These are phyloP conservation scores for Champsocephalus gunnari DNA, from an alignment of 2,797 vertebrate genomes.

Conservation along the genomic window DNA sequence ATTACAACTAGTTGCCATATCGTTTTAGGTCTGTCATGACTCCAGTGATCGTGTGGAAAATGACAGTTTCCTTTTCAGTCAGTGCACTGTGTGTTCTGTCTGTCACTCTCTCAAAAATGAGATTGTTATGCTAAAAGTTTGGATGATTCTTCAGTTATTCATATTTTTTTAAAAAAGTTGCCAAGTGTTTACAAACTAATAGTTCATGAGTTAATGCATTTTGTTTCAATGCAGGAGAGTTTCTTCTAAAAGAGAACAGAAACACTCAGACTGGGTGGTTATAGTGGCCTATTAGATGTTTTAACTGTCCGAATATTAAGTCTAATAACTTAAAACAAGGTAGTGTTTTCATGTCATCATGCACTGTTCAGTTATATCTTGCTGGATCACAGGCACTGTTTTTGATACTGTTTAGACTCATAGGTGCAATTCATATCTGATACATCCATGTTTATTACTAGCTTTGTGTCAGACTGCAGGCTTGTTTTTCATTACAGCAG, in stretches of 20 bases:
- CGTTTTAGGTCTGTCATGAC: slow-evolving; percentile 59
- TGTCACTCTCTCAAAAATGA: slow-evolving; percentile 38
- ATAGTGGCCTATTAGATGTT: slow-evolving; percentile 67
- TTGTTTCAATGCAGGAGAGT: slow-evolving; percentile 38
- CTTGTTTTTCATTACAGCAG: slow-evolving; percentile 50
- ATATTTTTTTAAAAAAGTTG: slow-evolving; percentile 70
- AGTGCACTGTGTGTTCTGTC: slow-evolving; percentile 66
- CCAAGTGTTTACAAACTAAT: slow-evolving; percentile 80
- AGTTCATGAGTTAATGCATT: slow-evolving; percentile 50
- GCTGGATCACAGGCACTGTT: slow-evolving; percentile 74
- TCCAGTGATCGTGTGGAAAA: slow-evolving; percentile 37
- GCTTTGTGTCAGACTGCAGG: slow-evolving; percentile 44
- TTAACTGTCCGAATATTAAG: slow-evolving; percentile 29
- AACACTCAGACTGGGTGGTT: slow-evolving; percentile 37
- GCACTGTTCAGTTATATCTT: slow-evolving; percentile 64
- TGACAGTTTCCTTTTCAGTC: slow-evolving; percentile 52
- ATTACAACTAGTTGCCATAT: slow-evolving; percentile 68
- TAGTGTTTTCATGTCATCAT: slow-evolving; percentile 45
- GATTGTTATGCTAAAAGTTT: slow-evolving; percentile 32
- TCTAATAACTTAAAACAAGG: slow-evolving; percentile 41
- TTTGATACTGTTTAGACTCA: slow-evolving; percentile 64
- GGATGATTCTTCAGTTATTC: slow-evolving; percentile 50
- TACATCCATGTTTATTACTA: slow-evolving; percentile 48
- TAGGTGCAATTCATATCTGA: slow-evolving; percentile 68
- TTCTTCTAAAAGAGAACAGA: slow-evolving; percentile 48